These are phyloP conservation scores for Ophion slaviceki DNA, from an alignment of 2,888 invertebrate genomes.

Conservation along the genomic window DNA sequence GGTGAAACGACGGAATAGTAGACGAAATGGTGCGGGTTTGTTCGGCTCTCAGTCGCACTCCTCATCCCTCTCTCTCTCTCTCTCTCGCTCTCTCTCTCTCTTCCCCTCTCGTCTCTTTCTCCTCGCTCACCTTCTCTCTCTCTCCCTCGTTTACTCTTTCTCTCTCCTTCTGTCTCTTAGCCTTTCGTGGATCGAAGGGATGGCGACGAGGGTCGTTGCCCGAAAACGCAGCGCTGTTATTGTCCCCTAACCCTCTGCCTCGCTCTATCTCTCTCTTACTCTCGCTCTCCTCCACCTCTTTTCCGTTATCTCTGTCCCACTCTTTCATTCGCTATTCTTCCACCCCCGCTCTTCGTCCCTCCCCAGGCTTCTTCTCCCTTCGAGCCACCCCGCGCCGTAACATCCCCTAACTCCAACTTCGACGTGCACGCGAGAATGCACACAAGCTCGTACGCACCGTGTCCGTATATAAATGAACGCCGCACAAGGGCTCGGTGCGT, in stretches of 20 bases:
- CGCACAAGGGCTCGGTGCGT: slow-evolving; percentile 33
- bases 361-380: slow-evolving; percentile 47
- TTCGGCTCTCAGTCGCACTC: slow-evolving; percentile 27
- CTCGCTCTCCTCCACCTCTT: slow-evolving; percentile 37
- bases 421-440: slow-evolving; percentile 71
- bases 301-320: slow-evolving; percentile 32
- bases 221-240: slow-evolving; percentile 82
- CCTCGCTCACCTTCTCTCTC: slow-evolving; percentile 15
- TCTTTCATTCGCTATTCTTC: slow-evolving; percentile 46
- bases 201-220: slow-evolving; percentile 82
- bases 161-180: slow-evolving; percentile 33
- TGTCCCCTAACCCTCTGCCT: slow-evolving; percentile 76
- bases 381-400: slow-evolving; percentile 55
- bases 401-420: slow-evolving; percentile 73
- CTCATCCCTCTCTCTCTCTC: slow-evolving; percentile 7
- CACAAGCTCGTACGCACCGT: slow-evolving; percentile 60
- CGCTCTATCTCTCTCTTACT: slow-evolving; percentile 44
- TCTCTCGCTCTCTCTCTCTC: slow-evolving; percentile 15
- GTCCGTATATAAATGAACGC: slow-evolving; percentile 44
- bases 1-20: slow-evolving; percentile 62
- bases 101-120: slow-evolving; percentile 26
- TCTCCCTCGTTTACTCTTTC: slow-evolving; percentile 11
- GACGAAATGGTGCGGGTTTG: slow-evolving; percentile 64
- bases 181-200: slow-evolving; percentile 76
- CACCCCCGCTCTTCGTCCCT: slow-evolving; percentile 49